phyloP scores from a whole-genome alignment of 1,140 invertebrate genomes.

The Drosophila virilis region DNA sequence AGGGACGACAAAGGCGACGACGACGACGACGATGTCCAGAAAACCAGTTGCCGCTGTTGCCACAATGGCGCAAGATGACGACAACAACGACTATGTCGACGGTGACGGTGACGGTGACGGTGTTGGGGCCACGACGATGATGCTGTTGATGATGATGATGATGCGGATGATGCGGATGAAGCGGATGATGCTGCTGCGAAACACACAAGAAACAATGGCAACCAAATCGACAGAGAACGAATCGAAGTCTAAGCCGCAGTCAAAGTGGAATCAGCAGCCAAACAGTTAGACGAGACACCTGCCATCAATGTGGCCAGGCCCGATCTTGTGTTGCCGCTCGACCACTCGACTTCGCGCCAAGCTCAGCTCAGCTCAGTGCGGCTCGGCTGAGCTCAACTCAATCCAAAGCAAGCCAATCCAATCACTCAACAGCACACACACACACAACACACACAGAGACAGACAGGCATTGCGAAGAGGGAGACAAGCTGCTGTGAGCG shows the following conservation, averaged over 20 bases:
- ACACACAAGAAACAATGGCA: slow-evolving; percentile 62
- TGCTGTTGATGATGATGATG: slow-evolving; percentile 1
- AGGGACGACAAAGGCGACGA: neutral
- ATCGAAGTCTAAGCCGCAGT: slow-evolving; percentile 15
- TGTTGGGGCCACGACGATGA: slow-evolving; percentile 6
- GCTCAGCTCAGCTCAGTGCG: neutral
- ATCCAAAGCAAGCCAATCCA: slow-evolving; percentile 52
- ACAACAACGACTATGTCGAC: slow-evolving; percentile 25
- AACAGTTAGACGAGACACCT: slow-evolving; percentile 76
- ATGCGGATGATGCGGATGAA: slow-evolving; percentile 31
- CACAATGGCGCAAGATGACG: slow-evolving; percentile 59
- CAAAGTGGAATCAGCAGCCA: slow-evolving; percentile 17
- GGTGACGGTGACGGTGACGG: slow-evolving; percentile 11
- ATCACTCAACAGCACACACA: slow-evolving; percentile 59
- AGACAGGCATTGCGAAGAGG: neutral
- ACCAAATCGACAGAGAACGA: slow-evolving; percentile 40
- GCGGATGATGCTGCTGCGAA: slow-evolving; percentile 48
- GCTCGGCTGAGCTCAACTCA: slow-evolving; percentile 6
- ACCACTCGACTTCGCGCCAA: neutral
- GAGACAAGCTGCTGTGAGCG: neutral
- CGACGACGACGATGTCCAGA: slow-evolving; percentile 35
- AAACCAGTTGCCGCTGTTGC: slow-evolving; percentile 66
- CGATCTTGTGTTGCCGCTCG: neutral
- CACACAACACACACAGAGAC: slow-evolving; percentile 26
- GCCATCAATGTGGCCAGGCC: slow-evolving; percentile 33